Percentiles rank a stretch among this genome's conserved stretches.
phyloP scores from a whole-genome alignment of 1,140 invertebrate species.

The Bicyclus anynana region DNA sequence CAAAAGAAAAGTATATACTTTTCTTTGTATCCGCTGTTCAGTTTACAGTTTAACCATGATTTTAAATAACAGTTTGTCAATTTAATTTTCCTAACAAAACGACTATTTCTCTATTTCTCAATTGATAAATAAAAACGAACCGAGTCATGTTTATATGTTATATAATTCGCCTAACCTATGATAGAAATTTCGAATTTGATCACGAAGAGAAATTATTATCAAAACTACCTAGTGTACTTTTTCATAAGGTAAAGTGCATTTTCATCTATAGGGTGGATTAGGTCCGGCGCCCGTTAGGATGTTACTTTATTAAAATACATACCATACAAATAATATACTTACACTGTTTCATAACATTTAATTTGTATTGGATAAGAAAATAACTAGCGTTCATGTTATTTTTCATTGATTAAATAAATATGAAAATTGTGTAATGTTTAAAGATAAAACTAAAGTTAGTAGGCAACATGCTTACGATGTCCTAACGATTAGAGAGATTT shows the following conservation, averaged over 20 bases:
- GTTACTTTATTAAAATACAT: not conserved
- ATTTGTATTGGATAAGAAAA: not conserved
- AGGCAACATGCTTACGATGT: no score
- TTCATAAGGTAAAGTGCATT: conserved; percentile 65
- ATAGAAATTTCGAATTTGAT: conserved; percentile 75
- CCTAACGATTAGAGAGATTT: no score
- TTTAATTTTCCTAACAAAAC: conserved; percentile 46
- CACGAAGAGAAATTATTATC: conserved; percentile 75
- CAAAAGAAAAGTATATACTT: not conserved
- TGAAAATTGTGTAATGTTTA: no score
- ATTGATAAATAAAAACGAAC: conserved; percentile 37
- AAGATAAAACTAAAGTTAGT: no score
- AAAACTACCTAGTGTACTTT: conserved; percentile 73
- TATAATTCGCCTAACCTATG: conserved; percentile 72
- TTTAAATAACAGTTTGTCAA: conserved; percentile 38
- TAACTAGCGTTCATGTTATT: not conserved
- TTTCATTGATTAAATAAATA: no score
- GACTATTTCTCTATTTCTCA: conserved; percentile 37
- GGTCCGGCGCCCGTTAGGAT: not conserved
- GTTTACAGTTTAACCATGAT: conserved; percentile 33
- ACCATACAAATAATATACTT: not conserved
- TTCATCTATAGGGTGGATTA: conserved; percentile 63
- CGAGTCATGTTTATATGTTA: conserved; percentile 55
- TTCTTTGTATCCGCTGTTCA: conserved; percentile 14
- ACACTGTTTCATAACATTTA: not conserved